Base-by-base conservation (phyloP, 2,113 vertebrate genomes). In the Dicaeum eximium region DNA sequence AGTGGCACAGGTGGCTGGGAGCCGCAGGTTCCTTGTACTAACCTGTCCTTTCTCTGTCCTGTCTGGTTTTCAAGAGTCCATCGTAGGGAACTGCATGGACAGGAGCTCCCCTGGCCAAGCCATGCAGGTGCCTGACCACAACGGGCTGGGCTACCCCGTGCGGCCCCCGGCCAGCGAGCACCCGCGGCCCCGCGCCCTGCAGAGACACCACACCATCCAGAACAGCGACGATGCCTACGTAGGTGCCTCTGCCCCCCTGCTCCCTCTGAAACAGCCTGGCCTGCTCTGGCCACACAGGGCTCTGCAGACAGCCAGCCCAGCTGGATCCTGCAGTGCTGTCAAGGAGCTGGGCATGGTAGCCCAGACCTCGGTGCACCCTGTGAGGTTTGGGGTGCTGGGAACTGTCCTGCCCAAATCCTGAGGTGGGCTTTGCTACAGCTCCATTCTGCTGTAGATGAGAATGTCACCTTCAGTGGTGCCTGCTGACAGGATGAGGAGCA, bases 121-220 rank as follows among this genome's bases (percentile, higher is more conserved):
- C 16, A 98, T 99, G 98, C 99, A 99, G 93, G 98, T 99, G 88
- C 98, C 98, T 15, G 99, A 99, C 84, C 99, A 98, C 73, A 99
- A 99, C 8, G 99, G 98, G 7, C 97, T 98, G 31, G 98, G 98
- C 69, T 99, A 98, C 86, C 90, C 98, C 2, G 87, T 97, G 8
- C 98, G 98, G 57, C 96, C 97, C 5, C 44, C 97, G 2, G 97
- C 98, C 97, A 96, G 86, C 7, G 98, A 99, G 56, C 96, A 98
- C 48, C 98, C 98, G 42, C 98, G 99, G 97, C 96, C 98, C 84
- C 96, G 99, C 72, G 96, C 98, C 54, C 98, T 99, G 90, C 99
- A 99, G 98, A 98, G 99, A 81, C 99, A 99, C 94, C 99, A 99
- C 98, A 99, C 99, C 91, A 99, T 99, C 92, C 99, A 99, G 98